These are phyloP conservation scores for Nephrotoma appendiculata DNA, from an alignment of 2,888 invertebrate species.

Conservation along the genomic window DNA sequence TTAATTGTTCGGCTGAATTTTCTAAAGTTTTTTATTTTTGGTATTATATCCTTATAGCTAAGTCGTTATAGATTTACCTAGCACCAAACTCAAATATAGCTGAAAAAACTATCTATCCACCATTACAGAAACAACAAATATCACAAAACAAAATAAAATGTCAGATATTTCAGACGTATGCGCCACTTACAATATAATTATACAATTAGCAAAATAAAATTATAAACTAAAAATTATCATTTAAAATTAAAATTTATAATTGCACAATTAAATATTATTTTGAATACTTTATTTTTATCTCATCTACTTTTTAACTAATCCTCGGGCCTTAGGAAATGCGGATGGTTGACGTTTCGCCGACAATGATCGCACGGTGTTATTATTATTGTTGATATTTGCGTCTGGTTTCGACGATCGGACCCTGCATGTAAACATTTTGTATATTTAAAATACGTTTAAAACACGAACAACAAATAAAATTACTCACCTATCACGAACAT, in stretches of 20 bases:
- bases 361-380: slow-evolving; percentile 6
- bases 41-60: not conserved
- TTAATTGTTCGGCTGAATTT: not conserved
- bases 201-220: not conserved
- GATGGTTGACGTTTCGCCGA: slow-evolving; percentile 29
- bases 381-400: slow-evolving; percentile 16
- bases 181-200: not conserved
- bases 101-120: not conserved
- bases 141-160: not conserved
- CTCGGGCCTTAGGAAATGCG: slow-evolving; percentile 32
- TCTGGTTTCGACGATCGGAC: slow-evolving; percentile 20
- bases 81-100: not conserved
- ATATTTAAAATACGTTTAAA: not conserved
- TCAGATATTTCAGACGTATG: not conserved
- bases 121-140: not conserved
- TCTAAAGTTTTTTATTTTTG: not conserved
- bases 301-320: slow-evolving; percentile 29
- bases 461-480: not conserved
- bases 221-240: not conserved
- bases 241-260: not conserved
- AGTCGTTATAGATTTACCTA: not conserved
- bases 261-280: not conserved
- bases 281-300: not conserved
- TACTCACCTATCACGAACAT: not conserved
- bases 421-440: not conserved